Conservation (phyloP, 2,797 vertebrate species). For the Threskiornis aethiopicus region DNA sequence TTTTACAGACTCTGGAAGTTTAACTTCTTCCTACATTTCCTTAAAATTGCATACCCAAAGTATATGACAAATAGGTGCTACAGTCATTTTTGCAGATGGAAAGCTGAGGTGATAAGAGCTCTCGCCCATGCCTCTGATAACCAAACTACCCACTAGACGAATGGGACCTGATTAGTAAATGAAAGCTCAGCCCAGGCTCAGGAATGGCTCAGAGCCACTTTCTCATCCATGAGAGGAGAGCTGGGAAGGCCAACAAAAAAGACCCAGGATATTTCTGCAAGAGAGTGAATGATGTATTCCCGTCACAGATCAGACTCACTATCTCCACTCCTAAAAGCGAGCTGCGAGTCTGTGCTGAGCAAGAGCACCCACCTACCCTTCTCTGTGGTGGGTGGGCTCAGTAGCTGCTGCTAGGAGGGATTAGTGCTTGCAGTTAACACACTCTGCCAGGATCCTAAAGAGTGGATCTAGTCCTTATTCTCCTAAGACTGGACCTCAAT, state of each 20-base stretch:
- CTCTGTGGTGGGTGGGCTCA: neutral
- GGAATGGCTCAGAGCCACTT: neutral
- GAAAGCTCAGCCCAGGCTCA: neutral
- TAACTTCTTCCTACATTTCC: neutral
- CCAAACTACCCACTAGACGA: neutral
- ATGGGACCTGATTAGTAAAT: neutral
- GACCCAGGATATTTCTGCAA: neutral
- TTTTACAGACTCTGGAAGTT: neutral
- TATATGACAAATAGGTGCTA: neutral
- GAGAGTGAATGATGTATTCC: neutral
- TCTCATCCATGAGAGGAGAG: neutral
- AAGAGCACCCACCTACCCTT: neutral
- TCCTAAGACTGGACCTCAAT: neutral
- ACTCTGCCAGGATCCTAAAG: neutral
- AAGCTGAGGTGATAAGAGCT: neutral
- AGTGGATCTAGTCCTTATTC: neutral
- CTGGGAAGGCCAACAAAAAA: neutral
- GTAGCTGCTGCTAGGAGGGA: neutral
- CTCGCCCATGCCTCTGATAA: fast-evolving
- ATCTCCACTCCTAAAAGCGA: neutral
- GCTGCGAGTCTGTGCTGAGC: neutral
- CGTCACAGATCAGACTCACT: neutral
- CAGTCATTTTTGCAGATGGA: neutral
- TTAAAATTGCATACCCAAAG: neutral
- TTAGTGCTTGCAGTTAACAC: neutral